phyloP scores from a whole-genome alignment of 2,888 invertebrate genomes.

The Aproaerema taeniolella region DNA sequence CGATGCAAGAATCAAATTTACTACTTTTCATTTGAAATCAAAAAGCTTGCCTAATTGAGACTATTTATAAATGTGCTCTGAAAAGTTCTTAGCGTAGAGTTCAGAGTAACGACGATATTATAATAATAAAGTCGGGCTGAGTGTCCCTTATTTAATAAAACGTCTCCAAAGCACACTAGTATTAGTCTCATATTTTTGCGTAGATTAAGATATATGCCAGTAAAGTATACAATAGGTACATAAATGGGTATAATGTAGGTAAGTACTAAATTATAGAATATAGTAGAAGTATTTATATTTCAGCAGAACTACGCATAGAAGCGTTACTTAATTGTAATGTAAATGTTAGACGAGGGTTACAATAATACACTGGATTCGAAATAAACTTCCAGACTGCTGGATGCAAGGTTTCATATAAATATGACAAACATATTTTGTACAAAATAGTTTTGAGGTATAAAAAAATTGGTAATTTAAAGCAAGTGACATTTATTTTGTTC shows the following conservation, averaged over 20 bases:
- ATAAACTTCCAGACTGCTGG: constrained; percentile 58
- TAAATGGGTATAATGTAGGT: constrained; percentile 70
- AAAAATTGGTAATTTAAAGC: no score
- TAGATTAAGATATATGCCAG: constrained; percentile 62
- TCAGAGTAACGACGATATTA: no score
- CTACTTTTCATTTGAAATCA: constrained; percentile 34
- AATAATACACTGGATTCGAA: constrained; percentile 58
- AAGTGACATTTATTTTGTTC: no score
- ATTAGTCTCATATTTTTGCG: no score
- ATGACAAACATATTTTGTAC: constrained; percentile 9
- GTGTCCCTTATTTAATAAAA: no score
- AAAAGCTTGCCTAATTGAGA: constrained; percentile 61
- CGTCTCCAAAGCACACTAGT: no score
- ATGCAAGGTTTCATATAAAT: constrained; percentile 36
- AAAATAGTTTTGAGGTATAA: no score
- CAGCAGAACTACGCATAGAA: constrained; percentile 71
- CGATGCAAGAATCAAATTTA: constrained; percentile 56
- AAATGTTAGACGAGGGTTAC: constrained; percentile 60
- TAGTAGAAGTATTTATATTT: constrained; percentile 56
- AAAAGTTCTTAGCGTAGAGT: no score
- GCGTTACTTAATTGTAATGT: constrained; percentile 70
- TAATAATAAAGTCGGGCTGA: no score
- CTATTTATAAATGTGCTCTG: no score
- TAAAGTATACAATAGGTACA: constrained; percentile 64
- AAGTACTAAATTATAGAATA: constrained; percentile 72